Evolutionary conservation across 2,113 vertebrate genomes (phyloP).

Genomic region (Cololabis saira): DNA sequence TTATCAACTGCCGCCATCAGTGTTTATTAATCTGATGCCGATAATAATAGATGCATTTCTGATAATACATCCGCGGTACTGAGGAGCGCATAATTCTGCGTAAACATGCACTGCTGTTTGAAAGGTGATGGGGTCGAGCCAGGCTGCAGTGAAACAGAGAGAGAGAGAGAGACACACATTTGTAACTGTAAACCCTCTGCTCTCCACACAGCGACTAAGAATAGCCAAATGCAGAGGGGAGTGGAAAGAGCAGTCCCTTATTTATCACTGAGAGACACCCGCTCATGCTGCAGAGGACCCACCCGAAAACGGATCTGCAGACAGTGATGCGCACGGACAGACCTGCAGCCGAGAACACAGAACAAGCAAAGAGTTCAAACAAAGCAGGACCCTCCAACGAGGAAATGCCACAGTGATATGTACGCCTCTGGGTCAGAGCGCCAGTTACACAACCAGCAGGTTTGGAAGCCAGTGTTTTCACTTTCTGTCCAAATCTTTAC

Average conservation of each 20-base stretch:
- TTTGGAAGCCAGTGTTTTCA: slow-evolving; percentile 24
- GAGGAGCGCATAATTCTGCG: slow-evolving; percentile 7
- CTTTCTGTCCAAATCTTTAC: slow-evolving; percentile 49
- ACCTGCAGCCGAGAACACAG: slow-evolving; percentile 3
- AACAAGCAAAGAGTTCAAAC: too few relatives aligned
- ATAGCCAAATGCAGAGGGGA: slow-evolving; percentile 69
- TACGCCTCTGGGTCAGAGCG: too few relatives aligned
- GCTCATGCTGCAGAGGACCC: slow-evolving; percentile 38
- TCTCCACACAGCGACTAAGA: slow-evolving; percentile 65
- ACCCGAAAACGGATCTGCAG: slow-evolving; percentile 28
- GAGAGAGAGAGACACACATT: slow-evolving; percentile 40
- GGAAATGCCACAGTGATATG: slow-evolving; percentile 20
- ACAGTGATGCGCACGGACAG: slow-evolving; percentile 12
- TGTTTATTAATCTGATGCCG: slow-evolving; percentile 21
- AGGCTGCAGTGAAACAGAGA: slow-evolving; percentile 20
- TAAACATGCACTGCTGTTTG: neutral
- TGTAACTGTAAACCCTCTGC: slow-evolving; percentile 78
- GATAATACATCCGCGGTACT: slow-evolving; percentile 37
- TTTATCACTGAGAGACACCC: slow-evolving; percentile 73
- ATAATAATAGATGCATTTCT: slow-evolving; percentile 66
- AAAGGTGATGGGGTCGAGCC: neutral
- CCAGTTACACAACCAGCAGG: too few relatives aligned
- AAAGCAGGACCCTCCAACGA: neutral
- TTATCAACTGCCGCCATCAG: slow-evolving; percentile 19
- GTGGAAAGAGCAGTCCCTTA: slow-evolving; percentile 49